phyloP scores from a whole-genome alignment of 1,140 invertebrate genomes.

The Copidosoma floridanum region DNA sequence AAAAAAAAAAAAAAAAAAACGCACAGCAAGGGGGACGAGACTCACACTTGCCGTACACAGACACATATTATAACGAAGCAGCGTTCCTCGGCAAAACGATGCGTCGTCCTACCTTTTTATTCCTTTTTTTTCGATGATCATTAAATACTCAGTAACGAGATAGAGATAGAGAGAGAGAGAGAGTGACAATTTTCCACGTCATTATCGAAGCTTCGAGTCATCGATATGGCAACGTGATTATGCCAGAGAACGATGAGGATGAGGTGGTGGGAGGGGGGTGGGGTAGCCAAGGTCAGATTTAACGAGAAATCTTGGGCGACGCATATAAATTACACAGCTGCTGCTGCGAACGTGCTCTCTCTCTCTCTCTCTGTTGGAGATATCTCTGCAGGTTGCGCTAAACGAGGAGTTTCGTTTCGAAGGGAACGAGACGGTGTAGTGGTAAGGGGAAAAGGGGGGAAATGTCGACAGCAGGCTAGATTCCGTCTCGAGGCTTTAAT shows the following conservation, averaged over 20 bases:
- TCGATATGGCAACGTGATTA: conserved; percentile 5
- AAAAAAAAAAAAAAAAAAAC: neutral
- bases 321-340: conserved; percentile 23
- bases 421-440: too few species aligned
- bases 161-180: too few species aligned
- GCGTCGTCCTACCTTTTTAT: neutral
- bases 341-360: too few species aligned
- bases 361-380: too few species aligned
- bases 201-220: conserved; percentile 4
- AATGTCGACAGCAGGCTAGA: conserved; percentile 37
- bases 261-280: neutral
- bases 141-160: too few species aligned
- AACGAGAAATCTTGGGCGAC: conserved; percentile 23
- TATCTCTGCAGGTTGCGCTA: too few species aligned
- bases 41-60: too few species aligned
- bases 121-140: too few species aligned
- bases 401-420: neutral
- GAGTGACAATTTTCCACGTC: conserved; percentile 18
- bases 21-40: too few species aligned
- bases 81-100: neutral
- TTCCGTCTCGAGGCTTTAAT: conserved; percentile 43
- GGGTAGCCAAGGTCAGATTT: conserved; percentile 25
- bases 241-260: neutral
- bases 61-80: too few species aligned
- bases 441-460: neutral